Conservation (phyloP, 2,888 invertebrate species). For the Lasioglossum figueresi region DNA sequence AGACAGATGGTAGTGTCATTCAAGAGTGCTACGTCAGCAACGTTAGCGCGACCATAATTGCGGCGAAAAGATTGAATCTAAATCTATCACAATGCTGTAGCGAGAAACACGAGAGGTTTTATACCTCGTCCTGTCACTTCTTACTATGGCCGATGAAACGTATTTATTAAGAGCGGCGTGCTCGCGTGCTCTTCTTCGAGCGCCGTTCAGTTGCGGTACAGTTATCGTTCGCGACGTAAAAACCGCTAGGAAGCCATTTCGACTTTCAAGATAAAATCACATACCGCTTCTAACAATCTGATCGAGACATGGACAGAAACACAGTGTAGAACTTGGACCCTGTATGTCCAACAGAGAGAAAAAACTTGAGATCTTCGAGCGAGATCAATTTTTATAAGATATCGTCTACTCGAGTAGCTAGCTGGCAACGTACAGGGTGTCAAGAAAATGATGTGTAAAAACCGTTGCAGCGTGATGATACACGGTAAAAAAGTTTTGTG, state of each 20-base stretch:
- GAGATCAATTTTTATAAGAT: neutral
- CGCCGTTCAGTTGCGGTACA: constrained; percentile 46
- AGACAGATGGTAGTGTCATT: neutral
- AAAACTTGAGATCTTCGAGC: neutral
- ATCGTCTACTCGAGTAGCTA: neutral
- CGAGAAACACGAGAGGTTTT: constrained; percentile 36
- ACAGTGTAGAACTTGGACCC: neutral
- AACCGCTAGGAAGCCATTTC: constrained; percentile 45
- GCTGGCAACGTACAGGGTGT: neutral
- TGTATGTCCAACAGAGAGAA: neutral
- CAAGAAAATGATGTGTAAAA: too few relatives aligned
- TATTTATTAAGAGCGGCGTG: constrained; percentile 52
- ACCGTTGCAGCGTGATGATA: too few relatives aligned
- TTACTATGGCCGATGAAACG: constrained; percentile 46
- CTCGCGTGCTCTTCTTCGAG: constrained; percentile 19
- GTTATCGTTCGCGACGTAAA: constrained; percentile 42
- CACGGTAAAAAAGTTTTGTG: neutral
- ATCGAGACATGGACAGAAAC: neutral
- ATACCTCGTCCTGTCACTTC: constrained; percentile 48
- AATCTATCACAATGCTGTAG: neutral
- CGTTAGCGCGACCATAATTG: constrained; percentile 5
- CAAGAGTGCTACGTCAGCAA: neutral
- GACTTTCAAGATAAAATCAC: constrained; percentile 36
- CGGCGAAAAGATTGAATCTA: constrained; percentile 8
- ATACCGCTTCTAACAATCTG: neutral